A percentile compares a stretch with the other conserved stretches of the same genome.
phyloP scores from a whole-genome alignment of 1,140 invertebrate species.

The Epicauta chinensis region DNA sequence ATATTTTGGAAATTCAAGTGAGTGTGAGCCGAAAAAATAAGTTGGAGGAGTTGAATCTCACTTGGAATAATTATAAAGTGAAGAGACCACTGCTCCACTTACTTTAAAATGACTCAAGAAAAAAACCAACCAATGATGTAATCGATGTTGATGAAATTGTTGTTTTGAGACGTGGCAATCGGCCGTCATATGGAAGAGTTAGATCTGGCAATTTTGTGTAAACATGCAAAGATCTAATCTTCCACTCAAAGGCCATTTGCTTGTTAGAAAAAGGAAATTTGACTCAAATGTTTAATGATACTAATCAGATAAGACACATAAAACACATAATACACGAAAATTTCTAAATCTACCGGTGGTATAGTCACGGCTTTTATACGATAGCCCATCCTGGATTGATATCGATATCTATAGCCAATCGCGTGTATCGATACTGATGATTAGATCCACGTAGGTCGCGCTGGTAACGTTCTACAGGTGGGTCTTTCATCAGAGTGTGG shows the following conservation, averaged over 20 bases:
- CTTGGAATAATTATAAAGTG: slow-evolving; percentile 35
- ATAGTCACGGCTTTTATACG: no score
- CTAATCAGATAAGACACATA: no score
- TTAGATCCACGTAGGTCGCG: not conserved
- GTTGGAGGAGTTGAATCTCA: slow-evolving; percentile 44
- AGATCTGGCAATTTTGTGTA: slow-evolving; percentile 34
- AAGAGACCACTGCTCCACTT: slow-evolving; percentile 43
- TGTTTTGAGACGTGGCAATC: slow-evolving; percentile 3
- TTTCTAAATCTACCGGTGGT: no score
- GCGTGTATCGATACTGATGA: slow-evolving; percentile 2
- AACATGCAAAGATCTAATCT: slow-evolving; percentile 35
- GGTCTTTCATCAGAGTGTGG: slow-evolving; percentile 4
- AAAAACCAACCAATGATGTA: not conserved
- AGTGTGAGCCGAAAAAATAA: slow-evolving; percentile 40
- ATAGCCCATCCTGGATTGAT: slow-evolving; percentile 2
- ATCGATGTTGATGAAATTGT: no score
- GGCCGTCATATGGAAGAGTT: slow-evolving; percentile 38
- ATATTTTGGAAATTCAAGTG: slow-evolving; percentile 47
- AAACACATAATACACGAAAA: no score
- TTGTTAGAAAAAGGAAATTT: not conserved
- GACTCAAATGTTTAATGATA: no score
- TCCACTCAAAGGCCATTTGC: slow-evolving; percentile 32
- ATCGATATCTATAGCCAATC: slow-evolving; percentile 10
- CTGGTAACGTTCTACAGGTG: slow-evolving; percentile 1
- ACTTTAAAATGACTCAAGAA: slow-evolving; percentile 30